Evolutionary conservation across 2,797 vertebrate species (phyloP).

Genomic region (Passerculus sandwichensis): DNA sequence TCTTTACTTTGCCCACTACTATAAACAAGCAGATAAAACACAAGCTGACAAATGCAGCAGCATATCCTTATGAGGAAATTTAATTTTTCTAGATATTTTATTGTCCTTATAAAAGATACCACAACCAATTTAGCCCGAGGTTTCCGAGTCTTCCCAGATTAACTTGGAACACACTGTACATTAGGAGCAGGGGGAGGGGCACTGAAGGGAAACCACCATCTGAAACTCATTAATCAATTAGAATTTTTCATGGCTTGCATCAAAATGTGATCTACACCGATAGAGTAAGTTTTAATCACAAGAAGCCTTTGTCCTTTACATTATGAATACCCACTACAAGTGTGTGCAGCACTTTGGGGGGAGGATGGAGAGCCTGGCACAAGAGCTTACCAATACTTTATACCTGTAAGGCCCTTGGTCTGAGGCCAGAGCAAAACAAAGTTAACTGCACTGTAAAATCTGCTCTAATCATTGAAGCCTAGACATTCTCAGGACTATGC

Average conservation of each 20-base stretch:
- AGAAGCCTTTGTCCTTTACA: constrained; percentile 46
- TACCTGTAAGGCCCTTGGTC: constrained; percentile 6
- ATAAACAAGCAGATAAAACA: constrained; percentile 30
- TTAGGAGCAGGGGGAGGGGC: constrained; percentile 30
- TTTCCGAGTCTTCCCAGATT: constrained; percentile 61
- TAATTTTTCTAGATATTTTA: constrained; percentile 41
- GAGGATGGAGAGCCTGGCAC: constrained; percentile 27
- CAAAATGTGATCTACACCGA: constrained; percentile 63
- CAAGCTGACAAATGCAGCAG: background rate
- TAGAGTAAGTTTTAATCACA: constrained; percentile 62
- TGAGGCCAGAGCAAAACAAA: constrained; percentile 43
- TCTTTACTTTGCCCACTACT: background rate
- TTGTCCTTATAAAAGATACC: constrained; percentile 55
- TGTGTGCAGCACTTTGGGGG: background rate
- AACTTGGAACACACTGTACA: constrained; percentile 38
- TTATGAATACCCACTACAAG: constrained; percentile 5
- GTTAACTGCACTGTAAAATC: constrained; percentile 18
- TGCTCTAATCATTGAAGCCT: constrained; percentile 38
- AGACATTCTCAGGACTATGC: background rate
- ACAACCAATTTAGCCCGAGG: constrained; percentile 52
- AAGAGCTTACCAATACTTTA: background rate
- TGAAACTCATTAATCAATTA: constrained; percentile 74
- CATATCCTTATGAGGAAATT: constrained; percentile 8
- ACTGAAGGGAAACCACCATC: constrained; percentile 55
- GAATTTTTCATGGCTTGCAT: constrained; percentile 70